These are phyloP conservation scores for Electrophaes corylata DNA, from an alignment of 2,888 invertebrate genomes.

Conservation along the genomic window DNA sequence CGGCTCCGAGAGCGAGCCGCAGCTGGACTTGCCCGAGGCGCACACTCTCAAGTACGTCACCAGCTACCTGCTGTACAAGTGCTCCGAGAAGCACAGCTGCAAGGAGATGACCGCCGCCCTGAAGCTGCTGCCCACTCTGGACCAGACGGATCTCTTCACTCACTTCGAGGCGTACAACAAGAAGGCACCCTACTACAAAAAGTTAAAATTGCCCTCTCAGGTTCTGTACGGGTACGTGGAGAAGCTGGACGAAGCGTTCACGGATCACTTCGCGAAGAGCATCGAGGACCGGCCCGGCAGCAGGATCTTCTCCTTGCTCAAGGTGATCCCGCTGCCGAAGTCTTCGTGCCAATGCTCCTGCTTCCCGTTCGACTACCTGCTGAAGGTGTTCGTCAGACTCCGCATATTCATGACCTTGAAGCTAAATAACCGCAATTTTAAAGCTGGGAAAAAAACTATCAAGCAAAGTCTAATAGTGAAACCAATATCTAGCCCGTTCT, in stretches of 20 bases:
- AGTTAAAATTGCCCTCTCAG: constrained; percentile 33
- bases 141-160: constrained; percentile 27
- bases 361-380: constrained; percentile 36
- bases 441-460: constrained; percentile 23
- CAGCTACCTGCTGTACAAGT: constrained; percentile 33
- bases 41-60: constrained; percentile 34
- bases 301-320: constrained; percentile 23
- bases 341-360: constrained; percentile 36
- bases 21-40: constrained; percentile 28
- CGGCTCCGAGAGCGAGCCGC: constrained; percentile 32
- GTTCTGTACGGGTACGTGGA: constrained; percentile 36
- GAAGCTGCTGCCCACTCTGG: constrained; percentile 25
- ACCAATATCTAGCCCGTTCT: constrained; percentile 14
- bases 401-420: constrained; percentile 36
- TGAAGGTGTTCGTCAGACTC: constrained; percentile 35
- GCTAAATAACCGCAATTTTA: constrained; percentile 29
- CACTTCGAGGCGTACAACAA: constrained; percentile 34
- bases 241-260: constrained; percentile 33
- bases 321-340: constrained; percentile 27
- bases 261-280: constrained; percentile 23
- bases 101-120: constrained; percentile 30
- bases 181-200: constrained; percentile 25
- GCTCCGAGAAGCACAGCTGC: constrained; percentile 33
- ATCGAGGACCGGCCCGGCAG: constrained; percentile 22
- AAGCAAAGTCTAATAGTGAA: constrained; percentile 24